A percentile compares a stretch with the other conserved stretches of the same genome.
phyloP scores from a whole-genome alignment of 2,113 vertebrate species.

The Amazona guildingii region DNA sequence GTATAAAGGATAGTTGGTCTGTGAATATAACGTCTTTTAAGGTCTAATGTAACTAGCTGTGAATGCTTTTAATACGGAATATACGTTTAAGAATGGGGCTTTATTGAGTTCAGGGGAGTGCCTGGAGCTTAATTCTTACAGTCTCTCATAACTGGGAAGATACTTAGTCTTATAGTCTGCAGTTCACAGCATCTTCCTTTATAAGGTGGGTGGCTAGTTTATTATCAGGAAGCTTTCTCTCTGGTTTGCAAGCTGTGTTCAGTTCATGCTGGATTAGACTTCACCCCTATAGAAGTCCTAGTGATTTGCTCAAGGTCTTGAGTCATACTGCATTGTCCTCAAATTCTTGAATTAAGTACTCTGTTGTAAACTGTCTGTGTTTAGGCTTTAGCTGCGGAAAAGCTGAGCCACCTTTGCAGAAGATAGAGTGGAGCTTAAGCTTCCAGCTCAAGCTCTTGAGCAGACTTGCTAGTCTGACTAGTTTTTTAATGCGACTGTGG shows the following conservation, averaged over 20 bases:
- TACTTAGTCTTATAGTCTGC: not conserved
- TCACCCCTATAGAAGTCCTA: not conserved
- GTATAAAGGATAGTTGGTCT: not conserved
- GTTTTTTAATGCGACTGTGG: not conserved
- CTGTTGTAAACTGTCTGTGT: not conserved
- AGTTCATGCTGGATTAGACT: not conserved
- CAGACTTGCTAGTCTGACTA: not conserved
- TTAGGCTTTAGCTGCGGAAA: not conserved
- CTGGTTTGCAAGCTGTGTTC: not conserved
- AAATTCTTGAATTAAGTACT: not conserved
- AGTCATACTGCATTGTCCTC: not conserved
- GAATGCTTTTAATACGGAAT: not conserved
- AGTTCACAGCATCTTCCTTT: not conserved
- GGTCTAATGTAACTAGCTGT: not conserved
- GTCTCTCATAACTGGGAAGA: not conserved
- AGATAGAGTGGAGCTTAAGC: not conserved
- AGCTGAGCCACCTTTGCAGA: not conserved
- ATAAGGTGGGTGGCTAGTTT: not conserved
- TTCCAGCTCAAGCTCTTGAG: not conserved
- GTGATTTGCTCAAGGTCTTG: not conserved
- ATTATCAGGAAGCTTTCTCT: not conserved
- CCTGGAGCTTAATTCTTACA: not conserved
- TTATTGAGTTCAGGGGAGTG: not conserved
- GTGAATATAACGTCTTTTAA: not conserved
- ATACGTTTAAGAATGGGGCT: not conserved